Evolutionary conservation across 2,797 vertebrate species (phyloP), one percentile per base, ranked within the genome.

Genomic region (Carcharodon carcharias): DNA sequence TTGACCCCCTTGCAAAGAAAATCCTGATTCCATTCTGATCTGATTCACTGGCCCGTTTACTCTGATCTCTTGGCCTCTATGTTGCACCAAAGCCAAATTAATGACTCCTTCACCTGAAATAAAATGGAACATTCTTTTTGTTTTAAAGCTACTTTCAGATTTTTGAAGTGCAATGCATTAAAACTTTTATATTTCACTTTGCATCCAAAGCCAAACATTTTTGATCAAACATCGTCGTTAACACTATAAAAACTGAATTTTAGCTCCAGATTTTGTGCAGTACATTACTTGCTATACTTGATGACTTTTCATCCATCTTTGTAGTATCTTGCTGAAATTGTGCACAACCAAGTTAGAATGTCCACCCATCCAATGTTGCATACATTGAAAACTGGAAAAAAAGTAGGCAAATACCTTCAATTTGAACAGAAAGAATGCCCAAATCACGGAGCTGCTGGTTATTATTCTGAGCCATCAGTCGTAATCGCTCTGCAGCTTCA

Each of bases 381-480:
- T 56, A 58, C 28, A 56, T 35, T 61, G 9, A 58, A 89, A 31
- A 18, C 8, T 23, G 40, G 23, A 73, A 58, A 14, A 50, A 31
- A 35, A 67, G n/a, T 58, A 40, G 73, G 96, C 58, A 45, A 96
- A 96, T 98, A 99, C 99, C 99, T 98, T 99, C 99, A 95, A 99
- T 99, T 96, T 99, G 99, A 96, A 99, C 98, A 0, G 99, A 99
- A 95, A 99, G 98, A 97, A 99, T 99, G 96, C 99, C 99, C 97
- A 99, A 97, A 96, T 99, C 99, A 96, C 99, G 98, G 82, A 99
- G 99, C 97, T 99, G 99, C 96, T 99, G 99, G 97, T 99, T 99
- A 97, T 99, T 99, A 97, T 98, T 99, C 97, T 99, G 99, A 88
- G 99, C 99, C 97, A 99, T 97, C 96, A 99, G 97, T 8, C 99